Base-by-base conservation (phyloP, 2,113 vertebrate species). In the Sprattus sprattus region DNA sequence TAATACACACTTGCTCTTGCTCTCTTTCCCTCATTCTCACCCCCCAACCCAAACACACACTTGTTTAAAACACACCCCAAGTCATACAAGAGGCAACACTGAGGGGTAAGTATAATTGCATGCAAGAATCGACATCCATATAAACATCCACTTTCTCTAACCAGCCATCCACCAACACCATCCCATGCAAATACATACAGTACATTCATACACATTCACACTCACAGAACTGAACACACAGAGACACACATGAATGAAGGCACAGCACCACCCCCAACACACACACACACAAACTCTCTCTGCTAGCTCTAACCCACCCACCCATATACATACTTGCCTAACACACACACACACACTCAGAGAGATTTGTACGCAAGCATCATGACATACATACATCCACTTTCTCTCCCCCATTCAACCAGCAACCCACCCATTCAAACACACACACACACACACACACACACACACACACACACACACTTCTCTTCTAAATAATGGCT, bases 401-500 rank as follows among this genome's bases (percentile, higher is more conserved):
- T 64, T 64, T 25, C 20, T 28, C 64, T 25, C 64, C 64, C 25
- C 28, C 71, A 78, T 60, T 60, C 22, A 18, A 18, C 52, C 52
- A 4, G 16, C 52, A 57, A 75, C 25, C 9, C n/a, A 75, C 67
- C 3, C 57, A 64, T 5, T 3, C 57, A 64, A 39, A 39, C 64
- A 64, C 1, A 64, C 57, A 39, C 67, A 32, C 25, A 15, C 67
- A 32, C 67, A 78, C 28, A 39, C 13, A 78, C 71, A 39, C 71
- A 78, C 71, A 78, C 71, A 78, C 71, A 78, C 71, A 78, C 71
- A 44, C 71, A 78, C 71, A 39, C 67, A 1, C 18, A 6, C 22
- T 44, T 28, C 71, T 78, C 28, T 32, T 44, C 28, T 78, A 78
- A 78, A 78, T 78, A 78, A 78, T 78, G 15, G 32, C 71, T 78